Percentiles rank a stretch among this genome's conserved stretches.
Evolutionary conservation across 2,888 invertebrate species (phyloP).

Genomic region (Drosophila bunnanda): DNA sequence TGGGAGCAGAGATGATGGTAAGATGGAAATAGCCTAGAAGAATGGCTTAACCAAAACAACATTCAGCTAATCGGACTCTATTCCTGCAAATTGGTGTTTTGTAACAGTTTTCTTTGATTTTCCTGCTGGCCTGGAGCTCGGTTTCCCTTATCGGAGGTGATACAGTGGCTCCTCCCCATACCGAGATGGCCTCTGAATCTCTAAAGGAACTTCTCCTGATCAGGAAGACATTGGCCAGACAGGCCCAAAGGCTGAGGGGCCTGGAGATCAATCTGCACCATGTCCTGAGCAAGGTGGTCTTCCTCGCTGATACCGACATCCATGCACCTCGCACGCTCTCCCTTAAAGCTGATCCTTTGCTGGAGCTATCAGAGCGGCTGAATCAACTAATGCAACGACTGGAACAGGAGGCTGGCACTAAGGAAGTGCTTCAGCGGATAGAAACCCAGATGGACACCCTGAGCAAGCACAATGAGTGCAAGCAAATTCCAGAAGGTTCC

Average conservation of each 20-base stretch:
- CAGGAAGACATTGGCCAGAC: slow-evolving; percentile 81
- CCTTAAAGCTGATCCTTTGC: background rate
- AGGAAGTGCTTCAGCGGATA: slow-evolving; percentile 28
- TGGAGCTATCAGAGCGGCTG: slow-evolving; percentile 9
- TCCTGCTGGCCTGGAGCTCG: slow-evolving; percentile 51
- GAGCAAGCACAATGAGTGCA: background rate
- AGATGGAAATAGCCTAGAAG: background rate
- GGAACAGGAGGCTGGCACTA: background rate
- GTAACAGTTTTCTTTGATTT: slow-evolving; percentile 49
- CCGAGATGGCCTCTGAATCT: background rate
- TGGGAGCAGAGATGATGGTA: slow-evolving; percentile 34
- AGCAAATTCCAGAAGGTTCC: background rate
- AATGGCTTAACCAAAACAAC: no score
- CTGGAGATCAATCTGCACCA: slow-evolving; percentile 84
- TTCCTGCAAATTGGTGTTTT: background rate
- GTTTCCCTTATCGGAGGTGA: background rate
- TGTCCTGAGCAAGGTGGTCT: slow-evolving; percentile 83
- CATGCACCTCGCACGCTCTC: slow-evolving; percentile 8
- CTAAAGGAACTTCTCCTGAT: slow-evolving; percentile 86
- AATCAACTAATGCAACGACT: background rate
- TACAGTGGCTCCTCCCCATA: background rate
- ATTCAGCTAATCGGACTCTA: background rate
- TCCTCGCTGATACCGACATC: slow-evolving; percentile 73
- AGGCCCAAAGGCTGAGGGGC: slow-evolving; percentile 78
- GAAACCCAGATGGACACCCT: background rate